Conservation (phyloP, 2,888 invertebrate genomes). For the Lasioglossum zephyrum region DNA sequence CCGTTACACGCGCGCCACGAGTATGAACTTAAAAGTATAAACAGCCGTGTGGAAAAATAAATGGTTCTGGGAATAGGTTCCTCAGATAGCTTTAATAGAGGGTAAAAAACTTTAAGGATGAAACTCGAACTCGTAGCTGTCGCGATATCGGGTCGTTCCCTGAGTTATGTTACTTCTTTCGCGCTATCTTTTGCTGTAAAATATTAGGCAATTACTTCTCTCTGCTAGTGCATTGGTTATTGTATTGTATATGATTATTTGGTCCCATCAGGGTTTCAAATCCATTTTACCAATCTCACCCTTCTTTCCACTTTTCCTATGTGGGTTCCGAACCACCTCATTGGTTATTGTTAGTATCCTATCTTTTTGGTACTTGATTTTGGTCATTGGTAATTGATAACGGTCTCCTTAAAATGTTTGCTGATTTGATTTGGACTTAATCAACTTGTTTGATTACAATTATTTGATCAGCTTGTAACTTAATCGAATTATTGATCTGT, state of each 20-base stretch:
- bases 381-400: no score
- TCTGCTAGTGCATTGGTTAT: not conserved
- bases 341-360: not conserved
- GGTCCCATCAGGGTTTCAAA: no score
- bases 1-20: not conserved
- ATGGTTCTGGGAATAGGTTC: not conserved
- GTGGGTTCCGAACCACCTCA: no score
- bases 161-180: not conserved
- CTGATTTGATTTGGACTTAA: no score
- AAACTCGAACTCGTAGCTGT: not conserved
- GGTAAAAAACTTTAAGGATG: not conserved
- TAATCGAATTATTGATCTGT: no score
- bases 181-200: not conserved
- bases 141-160: not conserved
- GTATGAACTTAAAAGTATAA: slow-evolving; percentile 24
- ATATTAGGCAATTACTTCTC: not conserved
- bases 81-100: not conserved
- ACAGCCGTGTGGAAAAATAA: not conserved
- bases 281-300: no score
- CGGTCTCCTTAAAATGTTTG: not conserved
- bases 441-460: no score
- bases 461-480: no score
- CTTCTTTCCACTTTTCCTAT: no score
- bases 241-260: no score
- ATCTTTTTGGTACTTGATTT: not conserved